Base-by-base conservation (phyloP, 2,113 vertebrate genomes). In the Tenrec ecaudatus region DNA sequence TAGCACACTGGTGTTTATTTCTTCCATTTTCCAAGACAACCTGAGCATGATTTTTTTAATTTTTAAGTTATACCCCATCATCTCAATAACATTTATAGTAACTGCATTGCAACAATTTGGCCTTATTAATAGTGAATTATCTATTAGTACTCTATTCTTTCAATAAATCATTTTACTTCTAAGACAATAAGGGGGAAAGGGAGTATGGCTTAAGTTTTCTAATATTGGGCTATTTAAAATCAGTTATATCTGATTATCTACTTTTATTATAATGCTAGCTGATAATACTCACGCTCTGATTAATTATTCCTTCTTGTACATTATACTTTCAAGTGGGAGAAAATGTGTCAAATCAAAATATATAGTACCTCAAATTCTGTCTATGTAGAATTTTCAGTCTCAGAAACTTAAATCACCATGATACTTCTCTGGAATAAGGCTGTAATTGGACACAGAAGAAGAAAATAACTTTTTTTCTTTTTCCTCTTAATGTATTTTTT, bases 201-300 rank as follows among this genome's bases (percentile, higher is more conserved):
- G 14, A 43, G 75, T 43, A 82, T 78, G 11, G 7, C 79, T 69
- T 75, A 20, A 16, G 69, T 81, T 82, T 68, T 38, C 29, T 84
- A 20, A 29, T 80, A 16, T 1, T 86, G 73, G 66, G 2, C 33
- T 77, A 69, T 88, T 95, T 79, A 57, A 90, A 80, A 69, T 71
- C 60, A 85, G 36, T 76, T 92, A 64, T 82, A 25, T 88, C 7
- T 96, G 82, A 78, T 90, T 96, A 89, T 79, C 25, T 60, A 66
- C 33, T 92, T 90, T 69, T 77, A 68, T 90, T 78, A 58, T 93
- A 75, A 82, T 91, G 10, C 33, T 36, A 60, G 80, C 7, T 77
- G 27, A 2, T 36, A 76, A 87, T 75, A 22, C 69, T 86, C 17
- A 71, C 78, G 14, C 3, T 53, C 40, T 94, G 31, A 90, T 86